Conservation (phyloP, 2,888 invertebrate species). For the Cephus rjabovi region DNA sequence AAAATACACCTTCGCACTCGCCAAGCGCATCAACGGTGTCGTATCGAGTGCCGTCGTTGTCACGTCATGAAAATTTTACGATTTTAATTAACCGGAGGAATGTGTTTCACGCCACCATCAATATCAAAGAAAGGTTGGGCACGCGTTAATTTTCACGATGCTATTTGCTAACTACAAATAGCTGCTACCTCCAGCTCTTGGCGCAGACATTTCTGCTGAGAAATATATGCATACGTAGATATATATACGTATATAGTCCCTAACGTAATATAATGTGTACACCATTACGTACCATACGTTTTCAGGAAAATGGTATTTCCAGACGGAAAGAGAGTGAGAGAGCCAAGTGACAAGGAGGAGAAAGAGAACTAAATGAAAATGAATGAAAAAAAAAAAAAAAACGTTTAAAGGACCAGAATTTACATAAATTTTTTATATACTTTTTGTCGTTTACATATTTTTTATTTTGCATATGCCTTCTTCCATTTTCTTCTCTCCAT, state of each 20-base stretch:
- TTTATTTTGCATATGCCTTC: too few species aligned
- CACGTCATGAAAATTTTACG: not conserved
- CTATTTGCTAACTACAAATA: conserved; percentile 11
- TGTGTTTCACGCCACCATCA: not conserved
- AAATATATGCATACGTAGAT: not conserved
- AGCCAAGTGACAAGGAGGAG: too few species aligned
- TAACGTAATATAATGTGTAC: not conserved
- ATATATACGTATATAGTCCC: not conserved
- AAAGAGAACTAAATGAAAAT: too few species aligned
- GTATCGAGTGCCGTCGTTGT: too few species aligned
- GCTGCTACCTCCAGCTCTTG: not conserved
- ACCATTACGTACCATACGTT: not conserved
- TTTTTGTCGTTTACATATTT: too few species aligned
- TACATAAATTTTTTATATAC: too few species aligned
- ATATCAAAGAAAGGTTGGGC: conserved; percentile 1
- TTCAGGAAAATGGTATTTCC: not conserved
- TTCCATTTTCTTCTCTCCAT: too few species aligned
- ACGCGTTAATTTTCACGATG: conserved; percentile 3
- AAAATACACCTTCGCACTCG: too few species aligned
- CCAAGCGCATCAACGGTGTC: too few species aligned
- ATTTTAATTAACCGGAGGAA: conserved; percentile 1
- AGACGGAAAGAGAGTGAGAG: too few species aligned
- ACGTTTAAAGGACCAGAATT: too few species aligned
- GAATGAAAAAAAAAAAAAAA: too few species aligned
- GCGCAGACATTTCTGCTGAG: not conserved